Base-by-base conservation (phyloP, 2,797 vertebrate species). In the Valencia hispanica region DNA sequence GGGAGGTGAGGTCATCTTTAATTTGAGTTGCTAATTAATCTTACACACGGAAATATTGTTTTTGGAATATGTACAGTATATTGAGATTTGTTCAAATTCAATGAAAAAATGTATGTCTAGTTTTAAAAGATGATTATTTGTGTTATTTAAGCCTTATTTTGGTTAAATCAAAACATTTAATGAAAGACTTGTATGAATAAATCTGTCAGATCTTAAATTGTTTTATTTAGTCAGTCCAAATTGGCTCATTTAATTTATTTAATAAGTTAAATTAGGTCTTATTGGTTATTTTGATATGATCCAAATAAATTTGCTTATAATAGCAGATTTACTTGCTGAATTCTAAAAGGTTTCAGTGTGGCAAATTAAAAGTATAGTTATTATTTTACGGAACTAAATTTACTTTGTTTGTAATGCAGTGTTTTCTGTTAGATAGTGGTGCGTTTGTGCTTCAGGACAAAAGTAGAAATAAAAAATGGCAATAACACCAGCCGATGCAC, bases 401-500 rank as follows among this genome's bases (percentile, higher is more conserved):
- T 17, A 59, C 55, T 32, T 18, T 59, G 55, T 30, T 59, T 32
- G 8, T 30, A 59, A 30, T 59, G 55, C 15, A 32, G 15, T 59
- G 17, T 32, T 59, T 15, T 59, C 27, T 59, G 27, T 59, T 59
- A 30, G 15, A 17, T 11, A 30, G 55, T 25, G 30, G 55, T 59
- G n/a, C 34, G 4, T 17, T 15, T 48, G 1, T 48, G 47, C 14
- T 18, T 3, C 18, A 17, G 5, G 17, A 17, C 47, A 34, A 39
- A 39, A 65, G 5, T 7, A 18, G 9, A 65, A 36, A 65, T 41
- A 15, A 15, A 66, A 41, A 66, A 66, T 18, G 20, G 5, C 50
- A 57, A 65, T 43, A 20, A 10, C 32, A 34, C 61, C 4, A 48
- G 70, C 63, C 73, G 72, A 75, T 63, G 63, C 48, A 55, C 74